A percentile compares a stretch with the other conserved stretches of the same genome.
These are phyloP conservation scores for Tamias sibiricus DNA, from an alignment of 2,113 vertebrate genomes.

Conservation along the genomic window DNA sequence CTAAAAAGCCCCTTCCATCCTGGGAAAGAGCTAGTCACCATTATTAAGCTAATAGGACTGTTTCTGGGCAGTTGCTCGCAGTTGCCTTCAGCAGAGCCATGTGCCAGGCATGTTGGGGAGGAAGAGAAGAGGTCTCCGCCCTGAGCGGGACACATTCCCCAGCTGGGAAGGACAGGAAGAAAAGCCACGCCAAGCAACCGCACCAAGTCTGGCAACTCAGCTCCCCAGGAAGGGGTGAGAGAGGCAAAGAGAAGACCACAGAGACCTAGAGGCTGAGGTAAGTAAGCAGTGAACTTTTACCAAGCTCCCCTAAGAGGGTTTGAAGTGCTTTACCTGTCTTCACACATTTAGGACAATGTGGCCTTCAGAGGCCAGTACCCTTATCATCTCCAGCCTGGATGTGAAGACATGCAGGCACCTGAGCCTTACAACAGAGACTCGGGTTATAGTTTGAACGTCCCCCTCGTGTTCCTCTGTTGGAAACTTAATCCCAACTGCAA, in stretches of 20 bases:
- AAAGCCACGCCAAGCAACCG: neutral
- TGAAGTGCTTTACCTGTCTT: neutral
- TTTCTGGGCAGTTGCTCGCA: neutral
- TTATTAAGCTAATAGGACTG: neutral
- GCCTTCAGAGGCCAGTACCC: neutral
- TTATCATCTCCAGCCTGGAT: neutral
- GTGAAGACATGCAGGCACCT: neutral
- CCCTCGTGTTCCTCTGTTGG: neutral
- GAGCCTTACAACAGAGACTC: neutral
- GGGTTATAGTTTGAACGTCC: neutral
- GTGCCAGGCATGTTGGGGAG: neutral
- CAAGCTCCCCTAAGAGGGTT: neutral
- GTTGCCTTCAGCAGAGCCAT: neutral
- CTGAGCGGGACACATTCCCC: too few species aligned
- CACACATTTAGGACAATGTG: neutral
- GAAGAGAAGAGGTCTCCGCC: neutral
- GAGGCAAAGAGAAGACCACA: neutral
- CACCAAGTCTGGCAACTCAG: rapidly evolving
- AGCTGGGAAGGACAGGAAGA: neutral
- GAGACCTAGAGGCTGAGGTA: neutral
- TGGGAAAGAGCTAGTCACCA: neutral
- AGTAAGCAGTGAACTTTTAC: neutral
- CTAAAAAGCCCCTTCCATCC: neutral
- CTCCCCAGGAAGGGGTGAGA: neutral
- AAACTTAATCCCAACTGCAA: neutral